These are phyloP conservation scores for Corticium candelabrum DNA, from an alignment of 37 sponge, comb jelly and placozoan genomes.

Conservation along the genomic window DNA sequence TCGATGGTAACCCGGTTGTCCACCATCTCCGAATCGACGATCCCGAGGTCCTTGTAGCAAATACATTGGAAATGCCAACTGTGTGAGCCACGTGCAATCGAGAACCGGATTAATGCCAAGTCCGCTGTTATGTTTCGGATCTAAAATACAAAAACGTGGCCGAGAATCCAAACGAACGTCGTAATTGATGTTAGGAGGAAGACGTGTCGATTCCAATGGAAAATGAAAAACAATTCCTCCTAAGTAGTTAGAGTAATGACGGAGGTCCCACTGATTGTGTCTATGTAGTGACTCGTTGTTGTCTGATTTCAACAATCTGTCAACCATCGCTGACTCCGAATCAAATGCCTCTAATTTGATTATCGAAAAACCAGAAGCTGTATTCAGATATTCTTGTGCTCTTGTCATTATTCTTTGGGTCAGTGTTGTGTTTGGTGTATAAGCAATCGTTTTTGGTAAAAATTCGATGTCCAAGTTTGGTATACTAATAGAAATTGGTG, in stretches of 20 bases:
- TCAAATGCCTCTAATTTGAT: neutral
- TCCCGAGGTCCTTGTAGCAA: conserved; percentile 5
- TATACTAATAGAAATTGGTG: neutral
- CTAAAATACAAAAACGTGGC: neutral
- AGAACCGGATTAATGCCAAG: neutral
- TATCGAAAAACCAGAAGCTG: neutral
- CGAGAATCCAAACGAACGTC: neutral
- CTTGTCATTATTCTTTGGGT: neutral
- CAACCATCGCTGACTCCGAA: neutral
- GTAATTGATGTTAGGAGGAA: neutral
- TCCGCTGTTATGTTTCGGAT: neutral
- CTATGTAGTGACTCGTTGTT: neutral
- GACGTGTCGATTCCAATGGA: neutral
- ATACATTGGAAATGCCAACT: neutral
- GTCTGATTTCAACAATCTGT: neutral
- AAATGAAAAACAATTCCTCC: neutral
- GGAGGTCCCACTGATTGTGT: neutral
- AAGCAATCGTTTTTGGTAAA: neutral
- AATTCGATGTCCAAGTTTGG: too few species aligned
- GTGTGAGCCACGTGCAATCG: conserved; percentile 2
- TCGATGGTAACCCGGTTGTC: neutral
- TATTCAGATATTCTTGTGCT: neutral
- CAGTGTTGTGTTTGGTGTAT: neutral
- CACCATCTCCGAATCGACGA: neutral
- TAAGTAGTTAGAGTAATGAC: neutral